Base-by-base conservation (phyloP, 1,140 invertebrate species). In the Hormaphis cornu region DNA sequence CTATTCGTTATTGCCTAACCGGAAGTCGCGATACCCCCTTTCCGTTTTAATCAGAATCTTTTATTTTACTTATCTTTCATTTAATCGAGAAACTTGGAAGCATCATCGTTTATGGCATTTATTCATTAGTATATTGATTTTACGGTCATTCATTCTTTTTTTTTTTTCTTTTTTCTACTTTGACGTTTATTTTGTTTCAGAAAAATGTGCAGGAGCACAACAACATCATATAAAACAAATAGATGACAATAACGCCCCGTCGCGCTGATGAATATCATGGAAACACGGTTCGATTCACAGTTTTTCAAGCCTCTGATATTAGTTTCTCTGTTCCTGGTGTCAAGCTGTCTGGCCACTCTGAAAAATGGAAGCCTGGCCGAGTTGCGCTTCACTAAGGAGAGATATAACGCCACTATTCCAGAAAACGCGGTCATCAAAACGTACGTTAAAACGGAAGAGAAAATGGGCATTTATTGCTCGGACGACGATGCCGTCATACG, bases 341-440 rank as follows among this genome's bases (percentile, higher is more conserved):
- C 61, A 22, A 48, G 42, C 44, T 50, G 44, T n/a, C 24, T n/a
- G 2, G 33, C 26, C 10, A 14, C 61, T 3, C 20, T 66, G 7
- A 50, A 22, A 50, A 50, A 40, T 69, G 70, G 33, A 42, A 70
- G 30, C 26, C 30, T 56, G 44, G n/a, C 58, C 1, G 50, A 59
- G 2, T 84, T 86, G 73, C 77, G 76, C n/a, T 97, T 97, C 81
- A 86, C 87, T 2, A 81, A 84, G 66, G 73, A 81, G 5, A 75
- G 82, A 0, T 97, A 97, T 84, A 96, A 97, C 83, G 90, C 89
- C 72, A 90, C 87, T 73, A 91, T 97, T 73, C 85, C 89, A 9
- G 94, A 97, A 80, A 97, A 93, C 81, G 91, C 91, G 71, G 82
- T 91, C 40, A 89, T 88, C 37, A 93, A 93, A 76, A 90, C 89